phyloP scores from a whole-genome alignment of 2,797 vertebrate species.

The Crax fasciolata region DNA sequence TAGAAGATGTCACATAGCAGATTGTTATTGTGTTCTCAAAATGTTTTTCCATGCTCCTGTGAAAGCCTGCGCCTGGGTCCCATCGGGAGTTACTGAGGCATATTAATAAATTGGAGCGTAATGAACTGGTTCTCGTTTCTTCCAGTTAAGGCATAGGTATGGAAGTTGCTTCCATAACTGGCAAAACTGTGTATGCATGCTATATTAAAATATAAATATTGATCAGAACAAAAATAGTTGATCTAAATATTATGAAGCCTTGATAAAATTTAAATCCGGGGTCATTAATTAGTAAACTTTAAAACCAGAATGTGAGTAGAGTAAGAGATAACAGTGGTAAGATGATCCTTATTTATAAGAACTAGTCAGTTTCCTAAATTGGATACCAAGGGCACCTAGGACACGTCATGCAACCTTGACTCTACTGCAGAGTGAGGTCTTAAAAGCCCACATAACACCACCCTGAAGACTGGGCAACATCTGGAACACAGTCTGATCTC shows the following conservation, averaged over 20 bases:
- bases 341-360: not conserved
- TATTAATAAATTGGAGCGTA: conserved; percentile 42
- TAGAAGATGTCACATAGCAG: conserved; percentile 33
- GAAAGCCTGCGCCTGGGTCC: not conserved
- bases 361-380: not conserved
- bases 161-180: not conserved
- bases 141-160: not conserved
- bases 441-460: accelerated
- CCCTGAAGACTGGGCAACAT: not conserved
- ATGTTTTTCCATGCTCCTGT: not conserved
- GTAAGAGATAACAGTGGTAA: not conserved
- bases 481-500: not conserved
- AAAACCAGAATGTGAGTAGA: not conserved
- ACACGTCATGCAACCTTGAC: not conserved
- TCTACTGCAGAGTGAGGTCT: accelerated
- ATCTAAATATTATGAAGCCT: not conserved
- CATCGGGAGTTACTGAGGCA: not conserved
- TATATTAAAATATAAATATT: not conserved
- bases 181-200: not conserved
- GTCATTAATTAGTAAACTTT: not conserved
- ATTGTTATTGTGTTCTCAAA: conserved; percentile 15
- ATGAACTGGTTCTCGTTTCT: not conserved
- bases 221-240: not conserved
- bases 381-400: not conserved
- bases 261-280: not conserved